These are phyloP conservation scores for Zeugodacus cucurbitae DNA, from an alignment of 1,140 invertebrate genomes.

Conservation along the genomic window DNA sequence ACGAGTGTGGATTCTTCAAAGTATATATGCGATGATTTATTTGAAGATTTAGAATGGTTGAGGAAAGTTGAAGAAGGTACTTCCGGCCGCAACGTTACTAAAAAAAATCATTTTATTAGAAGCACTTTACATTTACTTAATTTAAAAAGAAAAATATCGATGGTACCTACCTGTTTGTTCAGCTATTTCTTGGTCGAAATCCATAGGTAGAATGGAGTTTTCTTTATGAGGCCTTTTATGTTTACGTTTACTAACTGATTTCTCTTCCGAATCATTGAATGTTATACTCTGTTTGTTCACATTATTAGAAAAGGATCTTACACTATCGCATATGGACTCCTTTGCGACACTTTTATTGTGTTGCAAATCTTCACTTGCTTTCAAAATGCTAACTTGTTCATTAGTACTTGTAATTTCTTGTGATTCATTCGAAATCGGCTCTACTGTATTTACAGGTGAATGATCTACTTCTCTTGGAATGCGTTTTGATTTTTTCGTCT, in stretches of 20 bases:
- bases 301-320: not conserved
- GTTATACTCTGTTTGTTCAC: not conserved
- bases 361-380: not conserved
- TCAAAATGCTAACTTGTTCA: not conserved
- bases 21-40: not conserved
- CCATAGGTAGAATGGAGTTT: not conserved
- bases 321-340: no score
- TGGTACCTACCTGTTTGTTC: not conserved
- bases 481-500: not conserved
- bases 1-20: not conserved
- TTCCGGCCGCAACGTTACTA: not conserved
- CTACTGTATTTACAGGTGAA: not conserved
- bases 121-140: not conserved
- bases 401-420: slow-evolving; percentile 38
- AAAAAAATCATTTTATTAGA: not conserved
- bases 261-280: not conserved
- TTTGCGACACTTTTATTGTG: not conserved
- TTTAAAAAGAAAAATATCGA: not conserved
- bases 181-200: not conserved
- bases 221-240: not conserved
- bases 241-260: not conserved
- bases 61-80: not conserved
- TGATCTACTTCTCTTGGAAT: not conserved
- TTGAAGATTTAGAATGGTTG: not conserved
- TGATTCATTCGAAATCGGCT: not conserved